Evolutionary conservation across 2,888 invertebrate genomes (phyloP).

Genomic region (Lepidocyrtinus sp.): DNA sequence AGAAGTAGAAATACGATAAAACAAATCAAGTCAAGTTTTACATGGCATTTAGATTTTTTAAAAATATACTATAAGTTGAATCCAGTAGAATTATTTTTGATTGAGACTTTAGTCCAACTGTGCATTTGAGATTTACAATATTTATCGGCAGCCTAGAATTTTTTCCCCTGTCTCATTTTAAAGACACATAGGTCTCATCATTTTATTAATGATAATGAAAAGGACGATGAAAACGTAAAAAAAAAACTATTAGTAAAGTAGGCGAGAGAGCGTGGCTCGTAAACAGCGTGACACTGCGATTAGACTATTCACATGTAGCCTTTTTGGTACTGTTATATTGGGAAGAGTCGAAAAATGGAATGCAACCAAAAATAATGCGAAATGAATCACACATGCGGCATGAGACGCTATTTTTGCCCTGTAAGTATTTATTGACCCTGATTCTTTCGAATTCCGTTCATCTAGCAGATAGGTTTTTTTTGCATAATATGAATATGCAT

Average conservation of each 20-base stretch:
- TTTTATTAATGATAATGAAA: too few relatives aligned
- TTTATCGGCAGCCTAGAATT: too few relatives aligned
- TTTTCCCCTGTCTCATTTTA: too few relatives aligned
- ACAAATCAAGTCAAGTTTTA: too few relatives aligned
- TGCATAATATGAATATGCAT: conserved; percentile 6
- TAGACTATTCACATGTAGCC: neutral
- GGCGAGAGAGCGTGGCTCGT: conserved; percentile 17
- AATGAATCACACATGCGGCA: neutral
- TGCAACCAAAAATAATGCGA: neutral
- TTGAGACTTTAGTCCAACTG: too few relatives aligned
- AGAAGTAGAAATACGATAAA: too few relatives aligned
- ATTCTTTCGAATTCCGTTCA: conserved; percentile 16
- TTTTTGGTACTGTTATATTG: neutral
- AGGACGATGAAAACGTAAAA: conserved; percentile 20
- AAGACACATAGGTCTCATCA: too few relatives aligned
- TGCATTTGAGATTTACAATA: too few relatives aligned
- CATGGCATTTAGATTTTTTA: too few relatives aligned
- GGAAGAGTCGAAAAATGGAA: neutral
- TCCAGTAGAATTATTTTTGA: too few relatives aligned
- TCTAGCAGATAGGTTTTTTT: neutral
- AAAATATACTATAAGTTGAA: too few relatives aligned
- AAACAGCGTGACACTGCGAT: conserved; percentile 51
- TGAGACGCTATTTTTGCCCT: neutral
- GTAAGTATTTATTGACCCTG: conserved; percentile 12
- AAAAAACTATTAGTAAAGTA: conserved; percentile 25